Evolutionary conservation across 2,888 invertebrate genomes (phyloP).

Genomic region (Leucoma salicis): DNA sequence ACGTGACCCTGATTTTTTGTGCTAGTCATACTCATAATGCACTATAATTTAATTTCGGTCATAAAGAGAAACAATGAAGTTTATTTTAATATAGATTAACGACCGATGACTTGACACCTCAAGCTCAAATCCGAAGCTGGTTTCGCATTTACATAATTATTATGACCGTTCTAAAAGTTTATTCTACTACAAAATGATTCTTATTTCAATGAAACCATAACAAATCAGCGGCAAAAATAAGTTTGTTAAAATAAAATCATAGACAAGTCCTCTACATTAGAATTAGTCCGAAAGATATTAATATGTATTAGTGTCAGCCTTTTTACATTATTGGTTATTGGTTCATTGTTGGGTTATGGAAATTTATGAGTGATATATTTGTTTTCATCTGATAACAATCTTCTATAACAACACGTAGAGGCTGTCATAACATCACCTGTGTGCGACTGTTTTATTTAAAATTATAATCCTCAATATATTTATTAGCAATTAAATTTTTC

Average conservation of each 20-base stretch:
- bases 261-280: constrained; percentile 58
- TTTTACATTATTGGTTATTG: constrained; percentile 73
- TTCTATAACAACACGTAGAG: constrained; percentile 5
- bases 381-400: constrained; percentile 35
- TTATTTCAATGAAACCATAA: constrained; percentile 4
- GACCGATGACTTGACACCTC: constrained; percentile 76
- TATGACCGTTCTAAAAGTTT: constrained; percentile 5
- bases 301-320: constrained; percentile 74
- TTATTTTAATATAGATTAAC: constrained; percentile 80
- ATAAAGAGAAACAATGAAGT: constrained; percentile 72
- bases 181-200: constrained; percentile 5
- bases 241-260: constrained; percentile 37
- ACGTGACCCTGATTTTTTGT: constrained; percentile 24
- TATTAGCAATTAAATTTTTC: too few species aligned
- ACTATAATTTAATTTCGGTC: constrained; percentile 63
- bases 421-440: neutral
- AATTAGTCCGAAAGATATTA: constrained; percentile 70
- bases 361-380: constrained; percentile 55
- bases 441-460: neutral
- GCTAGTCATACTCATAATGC: constrained; percentile 40
- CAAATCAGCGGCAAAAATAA: constrained; percentile 7
- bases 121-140: constrained; percentile 43
- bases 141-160: constrained; percentile 31
- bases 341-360: constrained; percentile 69
- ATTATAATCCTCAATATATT: too few species aligned